Evolutionary conservation across 2,113 vertebrate species (phyloP).

Genomic region (Acanthisitta chloris): DNA sequence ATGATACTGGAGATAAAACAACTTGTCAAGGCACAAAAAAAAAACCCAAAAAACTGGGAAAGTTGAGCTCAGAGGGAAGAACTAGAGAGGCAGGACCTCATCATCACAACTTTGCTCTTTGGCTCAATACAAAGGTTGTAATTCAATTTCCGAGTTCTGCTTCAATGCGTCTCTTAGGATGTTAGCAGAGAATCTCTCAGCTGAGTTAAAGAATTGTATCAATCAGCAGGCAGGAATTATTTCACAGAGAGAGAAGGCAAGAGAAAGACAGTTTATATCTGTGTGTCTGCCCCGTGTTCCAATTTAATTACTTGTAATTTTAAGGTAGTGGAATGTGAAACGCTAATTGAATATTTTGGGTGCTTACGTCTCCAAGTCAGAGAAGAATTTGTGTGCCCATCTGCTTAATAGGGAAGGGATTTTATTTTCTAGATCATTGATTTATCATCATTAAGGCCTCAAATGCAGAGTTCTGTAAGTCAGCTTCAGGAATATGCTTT

Average conservation of each 20-base stretch:
- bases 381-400: slow-evolving; percentile 65
- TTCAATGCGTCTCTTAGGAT: not conserved
- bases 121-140: slow-evolving; percentile 24
- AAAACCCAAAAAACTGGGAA: not conserved
- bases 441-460: slow-evolving; percentile 65
- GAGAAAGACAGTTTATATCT: not conserved
- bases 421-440: slow-evolving; percentile 77
- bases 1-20: not conserved
- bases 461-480: not conserved
- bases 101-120: not conserved
- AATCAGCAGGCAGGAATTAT: not conserved
- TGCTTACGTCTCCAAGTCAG: slow-evolving; percentile 48
- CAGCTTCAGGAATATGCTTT: slow-evolving; percentile 32
- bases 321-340: slow-evolving; percentile 60
- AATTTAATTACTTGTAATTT: slow-evolving; percentile 58
- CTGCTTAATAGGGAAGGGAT: slow-evolving; percentile 72
- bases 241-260: not conserved
- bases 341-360: slow-evolving; percentile 69
- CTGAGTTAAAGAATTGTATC: not conserved
- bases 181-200: not conserved
- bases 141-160: slow-evolving; percentile 41
- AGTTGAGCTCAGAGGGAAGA: not conserved
- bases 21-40: not conserved
- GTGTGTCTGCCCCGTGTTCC: not conserved
- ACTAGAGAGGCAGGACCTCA: not conserved